Conservation (phyloP, 2,888 invertebrate genomes). For the Tiliacea aurago region DNA sequence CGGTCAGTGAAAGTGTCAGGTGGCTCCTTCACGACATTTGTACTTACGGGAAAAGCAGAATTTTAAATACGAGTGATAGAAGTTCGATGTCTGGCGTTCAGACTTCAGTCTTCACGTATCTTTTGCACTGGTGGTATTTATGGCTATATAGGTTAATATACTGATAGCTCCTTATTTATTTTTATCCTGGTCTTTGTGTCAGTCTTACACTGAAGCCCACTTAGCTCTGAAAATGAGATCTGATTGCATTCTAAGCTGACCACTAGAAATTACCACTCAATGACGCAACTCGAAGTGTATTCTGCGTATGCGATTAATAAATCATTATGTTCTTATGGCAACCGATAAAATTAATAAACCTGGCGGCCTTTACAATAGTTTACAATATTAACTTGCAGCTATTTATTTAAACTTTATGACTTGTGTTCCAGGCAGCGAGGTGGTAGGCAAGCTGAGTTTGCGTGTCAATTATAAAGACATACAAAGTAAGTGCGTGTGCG, state of each 20-base stretch:
- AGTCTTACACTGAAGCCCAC: not conserved
- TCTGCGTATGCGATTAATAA: not conserved
- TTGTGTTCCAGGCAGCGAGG: conserved; percentile 81
- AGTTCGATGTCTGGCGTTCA: not conserved
- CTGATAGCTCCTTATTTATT: not conserved
- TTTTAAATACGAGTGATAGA: not conserved
- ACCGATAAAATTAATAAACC: not conserved
- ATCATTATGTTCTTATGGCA: not conserved
- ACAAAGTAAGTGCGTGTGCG: conserved; percentile 75
- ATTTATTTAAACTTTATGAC: conserved; percentile 45
- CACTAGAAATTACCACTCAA: not conserved
- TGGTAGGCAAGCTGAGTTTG: conserved; percentile 84
- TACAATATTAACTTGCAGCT: not conserved
- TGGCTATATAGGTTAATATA: not conserved
- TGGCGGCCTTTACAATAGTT: not conserved
- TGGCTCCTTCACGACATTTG: conserved; percentile 22
- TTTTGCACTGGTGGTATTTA: not conserved
- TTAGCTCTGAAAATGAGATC: not conserved
- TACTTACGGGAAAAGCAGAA: conserved; percentile 1
- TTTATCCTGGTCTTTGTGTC: not conserved
- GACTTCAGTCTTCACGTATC: not conserved
- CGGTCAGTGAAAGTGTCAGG: conserved; percentile 55
- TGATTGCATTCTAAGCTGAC: not conserved
- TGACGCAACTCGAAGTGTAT: not conserved
- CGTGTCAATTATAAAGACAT: conserved; percentile 79